Conservation (phyloP, 1,140 invertebrate genomes). For the Radopholus similis region DNA sequence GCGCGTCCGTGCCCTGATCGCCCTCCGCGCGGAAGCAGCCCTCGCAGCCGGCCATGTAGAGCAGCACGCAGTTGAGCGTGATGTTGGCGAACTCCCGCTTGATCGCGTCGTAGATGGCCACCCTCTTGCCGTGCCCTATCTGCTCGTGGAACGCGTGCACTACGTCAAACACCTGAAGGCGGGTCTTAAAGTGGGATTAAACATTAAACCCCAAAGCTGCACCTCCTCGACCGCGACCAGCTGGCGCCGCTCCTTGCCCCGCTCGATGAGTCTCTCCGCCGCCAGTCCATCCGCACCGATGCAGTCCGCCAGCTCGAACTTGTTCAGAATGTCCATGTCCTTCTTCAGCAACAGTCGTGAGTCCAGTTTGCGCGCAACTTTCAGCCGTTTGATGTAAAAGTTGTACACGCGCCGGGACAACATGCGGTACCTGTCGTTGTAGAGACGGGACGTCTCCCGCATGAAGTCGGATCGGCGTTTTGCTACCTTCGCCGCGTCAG, state of each 20-base stretch:
- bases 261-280: background rate
- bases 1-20: background rate
- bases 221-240: background rate
- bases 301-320: background rate
- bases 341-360: background rate
- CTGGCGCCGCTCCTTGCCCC: background rate
- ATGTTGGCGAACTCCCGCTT: constrained; percentile 2
- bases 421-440: background rate
- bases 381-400: background rate
- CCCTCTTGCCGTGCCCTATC: background rate
- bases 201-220: background rate
- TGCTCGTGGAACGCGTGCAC: background rate
- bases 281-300: background rate
- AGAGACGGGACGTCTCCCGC: background rate
- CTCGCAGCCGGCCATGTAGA: background rate
- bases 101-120: background rate
- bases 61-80: background rate
- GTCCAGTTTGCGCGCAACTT: constrained; percentile 2
- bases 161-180: background rate
- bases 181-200: background rate
- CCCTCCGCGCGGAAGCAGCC: background rate
- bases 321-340: constrained; percentile 1
- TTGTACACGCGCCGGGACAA: background rate
- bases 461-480: background rate
- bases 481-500: background rate